Evolutionary conservation across 2,113 vertebrate species (phyloP), one percentile per base, ranked within the genome.

Genomic region (Embiotoca jacksoni): DNA sequence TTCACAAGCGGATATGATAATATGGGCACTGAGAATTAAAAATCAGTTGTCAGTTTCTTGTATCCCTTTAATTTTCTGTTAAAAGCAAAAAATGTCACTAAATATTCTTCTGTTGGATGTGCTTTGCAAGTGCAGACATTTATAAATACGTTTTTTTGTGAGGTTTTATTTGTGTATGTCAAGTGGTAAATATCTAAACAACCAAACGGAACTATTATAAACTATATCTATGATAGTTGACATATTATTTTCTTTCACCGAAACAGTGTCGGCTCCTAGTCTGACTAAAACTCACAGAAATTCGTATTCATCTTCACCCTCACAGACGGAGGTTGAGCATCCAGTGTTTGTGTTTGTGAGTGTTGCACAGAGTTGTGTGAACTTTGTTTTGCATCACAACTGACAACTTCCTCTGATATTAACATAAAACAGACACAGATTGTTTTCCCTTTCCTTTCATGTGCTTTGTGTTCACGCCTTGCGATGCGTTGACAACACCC

Each of bases 391-490:
- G 55, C 54, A 68, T 82, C 59, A 60, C 47, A 73, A 82, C 55
- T 58, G 81, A 57, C 75, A 83, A 50, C n/a, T 63, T 68, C 54
- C 33, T 72, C 72, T 54, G 70, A 56, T 83, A 88, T 88, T 84
- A 85, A 63, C 71, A 89, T 73, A 80, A 75, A 79, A 76, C 47
- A 73, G 47, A 71, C 33, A 64, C 59, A 75, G 50, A 85, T 76
- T 69, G 67, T 80, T 81, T 92, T 70, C 59, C 3, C 31, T 74
- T 54, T 54, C 41, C 57, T 61, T 77, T 75, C 49, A 64, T 86
- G 55, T 69, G 56, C 3, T 75, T 33, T 60, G 66, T 72, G 76
- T 73, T 90, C 30, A 10, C 6, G 2, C 50, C 60, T 53, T 37
- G 55, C 3, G 0, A 75, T 53, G 73, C 80, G 60, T 70, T 79